Evolutionary conservation across 2,888 invertebrate species (phyloP).

Genomic region (Blastobasis lacticolella): DNA sequence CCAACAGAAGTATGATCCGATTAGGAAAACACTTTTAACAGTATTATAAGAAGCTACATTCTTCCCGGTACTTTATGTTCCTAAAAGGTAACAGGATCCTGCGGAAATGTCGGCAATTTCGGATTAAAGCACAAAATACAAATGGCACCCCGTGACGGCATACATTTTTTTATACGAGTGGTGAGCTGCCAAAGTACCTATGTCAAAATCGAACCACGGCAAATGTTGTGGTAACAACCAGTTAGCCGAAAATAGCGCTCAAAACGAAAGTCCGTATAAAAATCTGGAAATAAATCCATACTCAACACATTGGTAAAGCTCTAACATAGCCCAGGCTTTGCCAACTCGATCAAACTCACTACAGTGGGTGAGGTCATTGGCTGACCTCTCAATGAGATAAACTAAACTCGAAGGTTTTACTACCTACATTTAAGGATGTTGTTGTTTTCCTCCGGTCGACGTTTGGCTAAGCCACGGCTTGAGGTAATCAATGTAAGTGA

Average conservation of each 20-base stretch:
- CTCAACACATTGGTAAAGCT: no score
- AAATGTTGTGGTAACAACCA: no score
- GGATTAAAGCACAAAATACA: no score
- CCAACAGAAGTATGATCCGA: not conserved
- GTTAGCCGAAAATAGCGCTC: no score
- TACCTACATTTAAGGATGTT: not conserved
- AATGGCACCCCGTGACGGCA: no score
- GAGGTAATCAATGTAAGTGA: not conserved
- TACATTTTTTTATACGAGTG: no score
- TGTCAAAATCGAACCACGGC: no score
- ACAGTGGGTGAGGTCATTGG: constrained; percentile 47
- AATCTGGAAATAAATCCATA: no score
- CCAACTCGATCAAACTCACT: constrained; percentile 11
- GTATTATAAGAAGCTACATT: not conserved
- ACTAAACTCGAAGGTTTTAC: not conserved
- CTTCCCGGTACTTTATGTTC: not conserved
- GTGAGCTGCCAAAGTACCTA: no score
- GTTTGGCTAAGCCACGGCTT: not conserved
- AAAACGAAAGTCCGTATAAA: no score
- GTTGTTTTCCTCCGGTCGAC: not conserved
- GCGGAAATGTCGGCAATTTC: no score
- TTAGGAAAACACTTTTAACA: not conserved
- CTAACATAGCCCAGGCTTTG: no score
- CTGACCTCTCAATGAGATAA: constrained; percentile 33
- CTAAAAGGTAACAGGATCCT: not conserved